Base-by-base conservation (phyloP, 1,140 invertebrate genomes). In the Asobara japonica region DNA sequence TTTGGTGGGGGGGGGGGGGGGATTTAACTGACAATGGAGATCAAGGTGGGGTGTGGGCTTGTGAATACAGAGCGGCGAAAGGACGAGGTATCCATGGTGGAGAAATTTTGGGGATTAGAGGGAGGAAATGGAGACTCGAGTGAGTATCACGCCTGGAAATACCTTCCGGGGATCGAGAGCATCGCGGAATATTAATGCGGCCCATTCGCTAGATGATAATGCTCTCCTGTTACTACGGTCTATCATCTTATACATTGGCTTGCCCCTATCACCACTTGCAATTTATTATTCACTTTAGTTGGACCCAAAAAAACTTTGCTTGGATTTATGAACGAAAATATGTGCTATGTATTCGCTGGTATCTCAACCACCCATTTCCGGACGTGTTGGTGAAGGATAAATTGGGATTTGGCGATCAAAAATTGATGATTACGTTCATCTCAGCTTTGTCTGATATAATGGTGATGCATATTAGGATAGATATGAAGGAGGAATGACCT, bases 151-250 rank as follows among this genome's bases (percentile, higher is more conserved):
- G 71, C 73, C 76, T 74, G 72, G 77, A 74, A 80, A 80, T 79
- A 78, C 76, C 76, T 77, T 76, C 75, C 69, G 71, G 74, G 78
- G 76, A 72, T 76, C 74, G 75, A 56, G 45, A 67, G 66, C 68
- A 73, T 74, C 70, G 69, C 71, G 51, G 79, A 82, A 82, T 83
- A 82, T 84, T 84, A 82, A 84, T 80, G 66, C 65, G 64, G 68
- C 76, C 62, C 33, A 36, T 36, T 38, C 11, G 30, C 27, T 38
- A 16, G 16, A 65, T 65, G 62, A 36, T 65, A 36, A 36, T 22
- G 62, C 20, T 29, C 11, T 64, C 61, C 61, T 64, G 16, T 30
- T 61, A 29, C 56, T 51, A 18, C 45, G 1, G n/a, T 51, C 51
- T 22, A 56, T 56, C 22, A 56, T 25, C 25, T 18, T 18, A 25